Base-by-base conservation (phyloP, 2,888 invertebrate genomes). In the Hyposoter didymator region DNA sequence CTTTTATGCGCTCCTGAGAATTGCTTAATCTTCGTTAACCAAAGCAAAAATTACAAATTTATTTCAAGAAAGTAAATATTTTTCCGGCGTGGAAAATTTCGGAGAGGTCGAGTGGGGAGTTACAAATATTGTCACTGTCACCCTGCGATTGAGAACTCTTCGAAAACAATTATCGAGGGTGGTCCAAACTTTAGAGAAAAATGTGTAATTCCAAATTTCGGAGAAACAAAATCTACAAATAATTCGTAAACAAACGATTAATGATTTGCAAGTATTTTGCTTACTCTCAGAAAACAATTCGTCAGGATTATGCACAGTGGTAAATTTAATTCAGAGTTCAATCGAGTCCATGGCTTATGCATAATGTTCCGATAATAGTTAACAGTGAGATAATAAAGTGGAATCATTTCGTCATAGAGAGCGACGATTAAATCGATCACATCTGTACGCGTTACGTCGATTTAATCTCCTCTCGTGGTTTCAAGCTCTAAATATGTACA, bases 291-390 rank as follows among this genome's bases (percentile, higher is more conserved):
- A 49, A 47, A 3, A 39, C 32, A 49, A 70, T 49, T 32, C 39
- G 32, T 32, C 32, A 59, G 7, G 2, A 62, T 43, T 62, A 64
- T 28, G 32, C 39, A 66, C 32, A 49, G 49, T 17, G 14, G 22
- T 66, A 14, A 32, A 19, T 47, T 52, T 4, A 47, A 55, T 28
- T 28, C 8, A 19, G 52, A 45, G 22, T 59, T 69, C 14, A 74
- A 32, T 22, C 12, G 35, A 17, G 49, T 12, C 22, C 28, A 78
- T 35, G 67, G 19, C 64, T 74, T 84, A 74, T 81, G 47, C 81
- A 78, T 81, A 81, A 84, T 84, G 28, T 45, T 12, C 17, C 43
- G 28, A 74, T 74, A 78, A 78, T 78, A 66, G 47, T 47, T 28
- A 47, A 32, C 76, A 5, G 49, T 22, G 66, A 67, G 39, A 73